Conservation (phyloP, 1,140 invertebrate genomes). For the Bombus pyrosoma region DNA sequence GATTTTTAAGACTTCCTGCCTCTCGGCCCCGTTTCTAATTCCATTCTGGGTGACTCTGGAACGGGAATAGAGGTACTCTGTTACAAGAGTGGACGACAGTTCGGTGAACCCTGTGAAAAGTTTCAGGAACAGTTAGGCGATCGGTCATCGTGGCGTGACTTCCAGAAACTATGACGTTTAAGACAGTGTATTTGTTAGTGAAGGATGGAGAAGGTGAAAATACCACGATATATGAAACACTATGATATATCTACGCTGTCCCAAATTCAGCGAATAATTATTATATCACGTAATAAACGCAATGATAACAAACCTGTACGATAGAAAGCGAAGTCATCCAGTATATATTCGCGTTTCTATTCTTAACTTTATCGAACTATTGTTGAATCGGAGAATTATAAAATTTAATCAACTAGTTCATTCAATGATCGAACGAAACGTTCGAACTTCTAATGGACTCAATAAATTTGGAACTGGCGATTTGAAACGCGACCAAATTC, state of each 20-base stretch:
- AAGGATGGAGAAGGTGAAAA: neutral
- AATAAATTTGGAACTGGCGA: conserved; percentile 42
- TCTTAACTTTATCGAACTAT: neutral
- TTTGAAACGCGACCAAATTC: conserved; percentile 26
- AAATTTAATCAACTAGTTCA: neutral
- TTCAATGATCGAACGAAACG: neutral
- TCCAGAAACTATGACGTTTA: neutral
- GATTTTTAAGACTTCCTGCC: neutral
- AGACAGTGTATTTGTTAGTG: neutral
- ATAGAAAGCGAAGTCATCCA: too few species aligned
- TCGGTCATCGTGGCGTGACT: neutral
- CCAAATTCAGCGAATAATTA: neutral
- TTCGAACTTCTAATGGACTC: neutral
- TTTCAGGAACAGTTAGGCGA: neutral
- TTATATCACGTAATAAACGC: neutral
- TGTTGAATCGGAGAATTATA: neutral
- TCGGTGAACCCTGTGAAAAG: neutral
- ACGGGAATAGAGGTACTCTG: neutral
- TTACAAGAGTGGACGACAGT: neutral
- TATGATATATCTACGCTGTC: neutral
- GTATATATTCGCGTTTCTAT: neutral
- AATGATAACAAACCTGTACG: neutral
- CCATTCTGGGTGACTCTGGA: neutral
- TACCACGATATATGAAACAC: neutral
- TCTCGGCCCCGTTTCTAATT: neutral